phyloP scores from a whole-genome alignment of 2,797 vertebrate species.

The Tamandua tetradactyla region DNA sequence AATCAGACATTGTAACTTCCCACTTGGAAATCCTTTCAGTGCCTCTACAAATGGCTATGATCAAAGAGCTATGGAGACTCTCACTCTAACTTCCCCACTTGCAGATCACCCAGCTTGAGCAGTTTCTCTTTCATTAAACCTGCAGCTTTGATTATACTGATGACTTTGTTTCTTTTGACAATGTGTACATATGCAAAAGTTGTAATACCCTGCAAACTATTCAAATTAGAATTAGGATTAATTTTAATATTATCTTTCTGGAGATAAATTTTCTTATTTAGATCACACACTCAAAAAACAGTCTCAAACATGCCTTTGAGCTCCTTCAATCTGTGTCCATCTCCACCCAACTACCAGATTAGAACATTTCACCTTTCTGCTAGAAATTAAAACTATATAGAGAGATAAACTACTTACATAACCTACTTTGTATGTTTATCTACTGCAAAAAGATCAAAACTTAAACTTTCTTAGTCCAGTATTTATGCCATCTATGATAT shows the following conservation, averaged over 20 bases:
- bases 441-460: not conserved
- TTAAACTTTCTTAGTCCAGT: not conserved
- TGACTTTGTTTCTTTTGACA: not conserved
- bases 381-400: not conserved
- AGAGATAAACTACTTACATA: not conserved
- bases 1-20: no score
- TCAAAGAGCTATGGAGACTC: no score
- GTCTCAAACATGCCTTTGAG: not conserved
- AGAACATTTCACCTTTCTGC: conserved; percentile 7
- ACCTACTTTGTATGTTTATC: not conserved
- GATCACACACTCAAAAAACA: not conserved
- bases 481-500: not conserved
- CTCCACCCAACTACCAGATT: not conserved
- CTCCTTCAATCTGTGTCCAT: not conserved
- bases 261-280: not conserved
- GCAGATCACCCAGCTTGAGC: no score
- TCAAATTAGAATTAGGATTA: not conserved
- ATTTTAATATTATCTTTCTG: not conserved
- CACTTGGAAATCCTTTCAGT: no score
- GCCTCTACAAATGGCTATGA: no score
- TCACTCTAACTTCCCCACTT: no score
- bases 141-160: no score
- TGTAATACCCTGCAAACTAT: not conserved
- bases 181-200: not conserved
- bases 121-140: no score